Percentiles rank a stretch among this genome's conserved stretches.
These are phyloP conservation scores for Bos javanicus DNA, from an alignment of 2,113 vertebrate species.

Conservation along the genomic window DNA sequence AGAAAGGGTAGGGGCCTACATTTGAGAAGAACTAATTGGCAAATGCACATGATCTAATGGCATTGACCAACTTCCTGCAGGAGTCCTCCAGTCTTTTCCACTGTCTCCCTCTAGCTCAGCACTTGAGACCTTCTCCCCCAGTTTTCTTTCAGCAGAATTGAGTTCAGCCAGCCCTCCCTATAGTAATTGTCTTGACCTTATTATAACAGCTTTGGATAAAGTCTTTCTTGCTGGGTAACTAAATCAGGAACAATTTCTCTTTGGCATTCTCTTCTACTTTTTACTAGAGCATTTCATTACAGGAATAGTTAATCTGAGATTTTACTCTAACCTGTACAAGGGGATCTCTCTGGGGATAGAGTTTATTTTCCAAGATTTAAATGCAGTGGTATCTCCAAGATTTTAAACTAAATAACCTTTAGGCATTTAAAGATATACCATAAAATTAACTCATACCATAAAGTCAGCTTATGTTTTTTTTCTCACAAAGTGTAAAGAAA, in stretches of 20 bases:
- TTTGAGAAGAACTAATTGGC: not conserved
- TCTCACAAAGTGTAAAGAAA: not conserved
- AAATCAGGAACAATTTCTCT: not conserved
- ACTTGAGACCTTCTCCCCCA: not conserved
- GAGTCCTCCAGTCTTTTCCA: not conserved
- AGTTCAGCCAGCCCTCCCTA: not conserved
- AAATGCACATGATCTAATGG: not conserved
- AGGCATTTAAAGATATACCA: not conserved
- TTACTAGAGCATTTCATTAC: not conserved
- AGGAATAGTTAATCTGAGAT: not conserved
- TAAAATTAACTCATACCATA: not conserved
- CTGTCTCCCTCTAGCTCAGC: not conserved
- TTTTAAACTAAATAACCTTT: not conserved
- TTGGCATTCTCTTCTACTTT: not conserved
- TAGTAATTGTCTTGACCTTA: not conserved
- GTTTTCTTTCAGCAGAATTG: not conserved
- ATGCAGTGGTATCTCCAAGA: not conserved
- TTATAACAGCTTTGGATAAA: not conserved
- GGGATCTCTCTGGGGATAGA: not conserved
- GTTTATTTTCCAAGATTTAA: not conserved
- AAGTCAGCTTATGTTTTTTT: not conserved
- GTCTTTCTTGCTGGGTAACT: not conserved
- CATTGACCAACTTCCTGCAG: not conserved
- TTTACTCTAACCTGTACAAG: not conserved
- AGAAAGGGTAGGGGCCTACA: not conserved